Base-by-base conservation (phyloP, 2,113 vertebrate species). In the Neodontobutis hainanensis region DNA sequence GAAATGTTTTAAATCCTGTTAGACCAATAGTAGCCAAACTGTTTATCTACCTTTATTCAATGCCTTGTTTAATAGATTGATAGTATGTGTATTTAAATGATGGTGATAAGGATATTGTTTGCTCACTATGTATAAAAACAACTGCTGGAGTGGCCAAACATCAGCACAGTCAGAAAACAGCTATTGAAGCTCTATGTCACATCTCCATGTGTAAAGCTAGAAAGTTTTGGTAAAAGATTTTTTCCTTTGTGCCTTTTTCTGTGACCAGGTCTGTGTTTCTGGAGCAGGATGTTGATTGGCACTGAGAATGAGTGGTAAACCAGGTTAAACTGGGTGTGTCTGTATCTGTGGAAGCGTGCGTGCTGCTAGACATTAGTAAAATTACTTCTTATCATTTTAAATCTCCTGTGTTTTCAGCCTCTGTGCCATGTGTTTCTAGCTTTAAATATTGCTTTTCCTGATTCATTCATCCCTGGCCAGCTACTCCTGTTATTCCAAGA, bases 401-500 rank as follows among this genome's bases (percentile, higher is more conserved):
- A 5, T 11, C 4, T 51, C 15, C 36, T 14, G 2, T 46, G 6
- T 58, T 51, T 56, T 27, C 19, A 47, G 14, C 16, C 40, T 34
- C 66, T 5, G 38, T 49, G 16, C 77, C 70, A 78, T 75, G 70
- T 77, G 56, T 75, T 67, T 73, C 60, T 81, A 8, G 7, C 51
- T 56, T 62, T 62, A 79, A 68, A 10, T 69, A 69, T 67, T 78
- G 75, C 73, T 53, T 57, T 68, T 47, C 66, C 68, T 70, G 46
- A 63, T 16, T 80, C 74, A 71, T 77, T 82, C 68, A 67, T 69
- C 68, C 59, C 46, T 8, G 6, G 58, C 79, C 69, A 70, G 74
- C 79, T 76, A 66, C 77, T 73, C 40, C 3, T 70, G 80, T 87
- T 89, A 88, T 87, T 85, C 80, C 48, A 46, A 78, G 80, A 84